A percentile compares a stretch with the other conserved stretches of the same genome.
phyloP scores from a whole-genome alignment of 35 echinoderm and acorn worm genomes.

The Eucidaris tribuloides region DNA sequence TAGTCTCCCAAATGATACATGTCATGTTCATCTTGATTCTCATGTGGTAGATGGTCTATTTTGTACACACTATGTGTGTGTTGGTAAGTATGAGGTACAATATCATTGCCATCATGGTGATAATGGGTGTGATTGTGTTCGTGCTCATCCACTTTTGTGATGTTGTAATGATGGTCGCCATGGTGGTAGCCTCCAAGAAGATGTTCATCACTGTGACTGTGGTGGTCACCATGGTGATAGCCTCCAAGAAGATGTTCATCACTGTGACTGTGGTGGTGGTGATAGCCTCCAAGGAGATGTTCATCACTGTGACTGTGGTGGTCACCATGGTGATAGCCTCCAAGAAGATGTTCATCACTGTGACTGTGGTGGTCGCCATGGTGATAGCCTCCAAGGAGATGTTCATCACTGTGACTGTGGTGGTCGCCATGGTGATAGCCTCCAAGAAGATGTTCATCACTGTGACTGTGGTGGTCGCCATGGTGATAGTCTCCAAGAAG shows the following conservation, averaged over 20 bases:
- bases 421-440: background rate
- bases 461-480: slow-evolving; percentile 10
- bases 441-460: slow-evolving; percentile 18
- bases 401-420: slow-evolving; percentile 25
- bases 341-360: slow-evolving; percentile 27
- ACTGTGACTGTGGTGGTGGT: slow-evolving; percentile 13
- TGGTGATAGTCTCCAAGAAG: slow-evolving; percentile 5
- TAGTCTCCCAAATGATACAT: slow-evolving; percentile 19
- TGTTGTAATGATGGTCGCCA: no score
- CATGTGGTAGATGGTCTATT: no score
- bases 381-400: slow-evolving; percentile 4
- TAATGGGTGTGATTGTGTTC: no score
- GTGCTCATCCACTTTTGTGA: no score
- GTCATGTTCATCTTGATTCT: no score
- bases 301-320: slow-evolving; percentile 19
- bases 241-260: slow-evolving; percentile 16
- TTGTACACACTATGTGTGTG: no score
- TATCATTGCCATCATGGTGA: no score
- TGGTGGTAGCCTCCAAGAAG: background rate
- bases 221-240: slow-evolving; percentile 1
- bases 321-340: background rate
- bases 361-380: slow-evolving; percentile 3
- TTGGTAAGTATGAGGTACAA: no score
- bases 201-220: background rate
- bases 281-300: background rate